A percentile compares a stretch with the other conserved stretches of the same genome.
Conservation (phyloP, 1,140 invertebrate genomes). For the Choristoneura fumiferana region DNA sequence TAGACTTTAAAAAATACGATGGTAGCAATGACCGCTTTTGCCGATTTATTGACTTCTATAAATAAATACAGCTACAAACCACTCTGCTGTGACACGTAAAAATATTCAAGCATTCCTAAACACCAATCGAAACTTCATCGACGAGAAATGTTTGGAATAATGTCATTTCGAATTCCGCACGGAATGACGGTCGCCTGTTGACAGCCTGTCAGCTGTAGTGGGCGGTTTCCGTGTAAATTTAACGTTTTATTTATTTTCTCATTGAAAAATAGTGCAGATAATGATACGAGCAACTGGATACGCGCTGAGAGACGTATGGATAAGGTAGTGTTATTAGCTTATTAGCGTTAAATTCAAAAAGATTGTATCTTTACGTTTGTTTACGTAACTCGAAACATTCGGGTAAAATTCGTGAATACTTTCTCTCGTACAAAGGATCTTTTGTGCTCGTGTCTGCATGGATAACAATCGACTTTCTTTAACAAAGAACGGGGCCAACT, state of each 20-base stretch:
- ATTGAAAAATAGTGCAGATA: not conserved
- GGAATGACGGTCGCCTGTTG: constrained; percentile 4
- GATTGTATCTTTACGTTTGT: not conserved
- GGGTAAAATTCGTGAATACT: not conserved
- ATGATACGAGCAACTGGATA: constrained; percentile 20
- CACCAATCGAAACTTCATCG: too few species aligned
- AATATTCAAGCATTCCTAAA: too few species aligned
- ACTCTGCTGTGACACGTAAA: too few species aligned
- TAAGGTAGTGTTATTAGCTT: constrained; percentile 10
- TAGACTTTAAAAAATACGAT: too few species aligned
- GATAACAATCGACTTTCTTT: constrained; percentile 13
- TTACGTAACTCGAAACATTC: constrained; percentile 3
- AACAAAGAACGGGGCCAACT: not conserved
- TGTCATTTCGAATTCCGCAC: constrained; percentile 19
- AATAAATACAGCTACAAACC: too few species aligned
- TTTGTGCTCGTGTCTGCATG: not conserved
- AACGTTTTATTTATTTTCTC: constrained; percentile 8
- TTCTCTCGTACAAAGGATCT: constrained; percentile 12
- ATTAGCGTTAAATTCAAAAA: constrained; percentile 7
- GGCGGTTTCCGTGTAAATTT: constrained; percentile 9
- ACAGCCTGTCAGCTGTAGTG: constrained; percentile 10
- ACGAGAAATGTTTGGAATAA: not conserved
- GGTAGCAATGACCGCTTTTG: too few species aligned
- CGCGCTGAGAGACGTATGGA: constrained; percentile 4
- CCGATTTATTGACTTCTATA: too few species aligned